Conservation (phyloP, 2,888 invertebrate genomes). For the Cephus rjabovi region DNA sequence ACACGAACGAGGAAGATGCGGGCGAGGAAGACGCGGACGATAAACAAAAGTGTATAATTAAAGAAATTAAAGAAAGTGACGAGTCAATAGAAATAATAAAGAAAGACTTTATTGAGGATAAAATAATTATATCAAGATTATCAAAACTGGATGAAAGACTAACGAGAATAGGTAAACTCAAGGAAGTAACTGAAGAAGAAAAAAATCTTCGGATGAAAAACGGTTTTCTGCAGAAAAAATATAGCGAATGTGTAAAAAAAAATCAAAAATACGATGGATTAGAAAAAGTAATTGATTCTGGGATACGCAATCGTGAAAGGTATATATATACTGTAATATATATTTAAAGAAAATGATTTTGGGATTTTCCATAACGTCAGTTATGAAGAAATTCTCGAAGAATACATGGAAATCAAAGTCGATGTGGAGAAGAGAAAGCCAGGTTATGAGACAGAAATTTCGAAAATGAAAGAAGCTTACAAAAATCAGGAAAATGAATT, state of each 20-base stretch:
- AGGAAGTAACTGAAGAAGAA: conserved; percentile 26
- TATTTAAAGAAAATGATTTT: neutral
- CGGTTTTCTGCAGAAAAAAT: conserved; percentile 38
- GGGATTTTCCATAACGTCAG: conserved; percentile 14
- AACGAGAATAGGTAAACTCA: conserved; percentile 27
- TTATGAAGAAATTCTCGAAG: conserved; percentile 32
- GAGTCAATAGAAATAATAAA: conserved; percentile 3
- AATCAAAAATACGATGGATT: neutral
- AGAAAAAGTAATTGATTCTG: neutral
- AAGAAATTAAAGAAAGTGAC: neutral
- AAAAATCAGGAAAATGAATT: conserved; percentile 1
- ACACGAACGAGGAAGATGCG: neutral
- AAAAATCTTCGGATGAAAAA: conserved; percentile 28
- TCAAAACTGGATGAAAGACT: conserved; percentile 17
- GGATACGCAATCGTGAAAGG: neutral
- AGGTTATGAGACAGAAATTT: neutral
- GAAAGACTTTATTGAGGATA: neutral
- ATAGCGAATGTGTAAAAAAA: conserved; percentile 24
- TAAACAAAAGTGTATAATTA: neutral
- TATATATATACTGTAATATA: neutral
- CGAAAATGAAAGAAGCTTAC: conserved; percentile 6
- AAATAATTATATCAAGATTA: conserved; percentile 5
- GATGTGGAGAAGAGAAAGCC: neutral
- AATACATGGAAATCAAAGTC: conserved; percentile 11
- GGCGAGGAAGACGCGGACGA: neutral